Percentiles rank a stretch among this genome's conserved stretches.
Evolutionary conservation across 2,113 vertebrate species (phyloP).

Genomic region (Rhodinocichla rosea): DNA sequence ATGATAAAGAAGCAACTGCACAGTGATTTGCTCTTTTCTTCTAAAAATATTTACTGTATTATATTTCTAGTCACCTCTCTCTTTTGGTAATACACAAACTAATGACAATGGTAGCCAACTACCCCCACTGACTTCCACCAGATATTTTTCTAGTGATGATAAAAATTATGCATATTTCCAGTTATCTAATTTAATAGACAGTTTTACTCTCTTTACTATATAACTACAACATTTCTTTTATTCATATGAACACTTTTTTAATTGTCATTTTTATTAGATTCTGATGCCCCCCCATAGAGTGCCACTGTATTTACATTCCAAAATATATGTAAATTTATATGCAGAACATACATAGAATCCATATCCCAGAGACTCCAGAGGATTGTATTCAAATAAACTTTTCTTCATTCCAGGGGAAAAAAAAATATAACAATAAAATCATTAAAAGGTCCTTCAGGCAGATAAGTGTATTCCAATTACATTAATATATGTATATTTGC

Average conservation of each 20-base stretch:
- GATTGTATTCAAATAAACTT: background rate
- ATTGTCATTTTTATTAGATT: background rate
- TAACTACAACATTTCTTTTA: background rate
- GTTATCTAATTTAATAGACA: background rate
- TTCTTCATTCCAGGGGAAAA: background rate
- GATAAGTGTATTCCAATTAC: background rate
- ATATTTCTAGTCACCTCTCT: conserved; percentile 27
- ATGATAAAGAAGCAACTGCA: conserved; percentile 35
- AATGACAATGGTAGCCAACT: conserved; percentile 14
- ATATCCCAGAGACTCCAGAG: background rate
- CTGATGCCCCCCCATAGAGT: background rate
- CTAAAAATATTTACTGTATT: conserved; percentile 40
- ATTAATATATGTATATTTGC: background rate
- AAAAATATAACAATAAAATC: background rate
- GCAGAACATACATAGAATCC: background rate
- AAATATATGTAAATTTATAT: background rate
- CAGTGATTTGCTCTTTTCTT: conserved; percentile 23
- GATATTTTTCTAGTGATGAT: conserved; percentile 11
- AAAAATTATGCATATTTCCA: conserved; percentile 11
- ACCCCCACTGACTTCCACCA: conserved; percentile 27
- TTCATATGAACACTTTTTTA: background rate
- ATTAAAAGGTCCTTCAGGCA: background rate
- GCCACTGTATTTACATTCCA: background rate
- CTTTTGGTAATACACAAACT: conserved; percentile 46
- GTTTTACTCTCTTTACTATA: background rate